Evolutionary conservation across 1,140 invertebrate genomes (phyloP), one percentile per base, ranked within the genome.

Genomic region (Aphidius gifuensis): DNA sequence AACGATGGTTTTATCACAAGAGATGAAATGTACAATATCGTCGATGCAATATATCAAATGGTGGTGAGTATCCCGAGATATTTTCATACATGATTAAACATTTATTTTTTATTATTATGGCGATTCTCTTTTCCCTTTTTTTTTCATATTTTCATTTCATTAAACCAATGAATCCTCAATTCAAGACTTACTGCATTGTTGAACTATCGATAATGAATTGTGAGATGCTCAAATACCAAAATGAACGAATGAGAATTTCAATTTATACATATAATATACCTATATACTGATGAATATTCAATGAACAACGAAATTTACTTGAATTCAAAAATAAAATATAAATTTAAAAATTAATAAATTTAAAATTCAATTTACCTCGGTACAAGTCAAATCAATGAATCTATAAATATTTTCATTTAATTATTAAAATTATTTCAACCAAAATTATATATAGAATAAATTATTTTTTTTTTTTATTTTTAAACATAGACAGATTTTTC

Each of bases 21-120:
- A 61, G 92, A 96, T 64, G 96, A 99, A 82, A 98, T 99, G 96
- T 95, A 97, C 75, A 96, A 96, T 79, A 99, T 99, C 73, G 96
- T 99, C 9, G 95, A 98, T 77, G 95, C 96, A 61, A 99, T 99
- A 74, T 99, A 98, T 83, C 93, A 97, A 81, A 99, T 99, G 97
- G 94, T 98, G 85, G 94, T 95, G 86, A 86, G 92, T 89, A 39
- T 7, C 9, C 3, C 61, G 62, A 61, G 2, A 60, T 5, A 45
- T 53, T 54, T 16, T 16, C 16, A 16, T 8, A 54, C 9, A 11
- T 54, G 16, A 38, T 21, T 57, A 42, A 44, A 42, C 40, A 42
- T 57, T 38, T 9, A 45, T 49, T 51, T 60, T n/a, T 11, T 43
- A 11, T 38, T 38, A 53, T 38, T 38, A 42, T n/a, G 6, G 40